Evolutionary conservation across 2,888 invertebrate genomes (phyloP).

Genomic region (Danaus chrysippus): DNA sequence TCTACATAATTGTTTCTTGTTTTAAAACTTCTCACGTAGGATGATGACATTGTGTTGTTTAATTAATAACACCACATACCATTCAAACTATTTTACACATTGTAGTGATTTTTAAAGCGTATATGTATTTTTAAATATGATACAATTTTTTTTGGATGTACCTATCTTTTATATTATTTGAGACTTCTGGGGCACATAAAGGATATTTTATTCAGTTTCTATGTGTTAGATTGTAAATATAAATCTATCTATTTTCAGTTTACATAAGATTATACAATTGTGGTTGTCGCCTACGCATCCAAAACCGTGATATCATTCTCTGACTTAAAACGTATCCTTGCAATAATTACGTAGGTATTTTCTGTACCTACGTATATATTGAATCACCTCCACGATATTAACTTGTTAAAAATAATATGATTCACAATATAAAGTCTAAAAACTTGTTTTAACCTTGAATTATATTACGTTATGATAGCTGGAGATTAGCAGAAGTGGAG

Average conservation of each 20-base stretch:
- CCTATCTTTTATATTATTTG: too few species aligned
- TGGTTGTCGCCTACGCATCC: conserved; percentile 31
- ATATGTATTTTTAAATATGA: too few species aligned
- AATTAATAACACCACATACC: conserved; percentile 8
- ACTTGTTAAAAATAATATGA: conserved; percentile 13
- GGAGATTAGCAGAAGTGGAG: neutral
- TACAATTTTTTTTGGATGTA: too few species aligned
- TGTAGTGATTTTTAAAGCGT: too few species aligned
- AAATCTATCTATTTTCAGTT: neutral
- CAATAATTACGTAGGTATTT: conserved; percentile 30
- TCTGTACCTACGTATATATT: conserved; percentile 10
- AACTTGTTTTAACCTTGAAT: conserved; percentile 19
- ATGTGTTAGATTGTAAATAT: neutral
- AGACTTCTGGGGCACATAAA: too few species aligned
- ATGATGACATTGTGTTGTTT: conserved; percentile 16
- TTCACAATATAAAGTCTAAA: conserved; percentile 18
- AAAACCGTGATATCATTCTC: conserved; percentile 36
- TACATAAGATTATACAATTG: conserved; percentile 17
- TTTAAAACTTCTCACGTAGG: conserved; percentile 24
- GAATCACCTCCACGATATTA: conserved; percentile 20
- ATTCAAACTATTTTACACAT: too few species aligned
- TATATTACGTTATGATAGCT: conserved; percentile 2
- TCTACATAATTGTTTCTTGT: conserved; percentile 12
- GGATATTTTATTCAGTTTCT: neutral
- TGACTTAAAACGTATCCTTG: conserved; percentile 34